Conservation (phyloP, 2,797 vertebrate genomes). For the Spondyliosoma cantharus region DNA sequence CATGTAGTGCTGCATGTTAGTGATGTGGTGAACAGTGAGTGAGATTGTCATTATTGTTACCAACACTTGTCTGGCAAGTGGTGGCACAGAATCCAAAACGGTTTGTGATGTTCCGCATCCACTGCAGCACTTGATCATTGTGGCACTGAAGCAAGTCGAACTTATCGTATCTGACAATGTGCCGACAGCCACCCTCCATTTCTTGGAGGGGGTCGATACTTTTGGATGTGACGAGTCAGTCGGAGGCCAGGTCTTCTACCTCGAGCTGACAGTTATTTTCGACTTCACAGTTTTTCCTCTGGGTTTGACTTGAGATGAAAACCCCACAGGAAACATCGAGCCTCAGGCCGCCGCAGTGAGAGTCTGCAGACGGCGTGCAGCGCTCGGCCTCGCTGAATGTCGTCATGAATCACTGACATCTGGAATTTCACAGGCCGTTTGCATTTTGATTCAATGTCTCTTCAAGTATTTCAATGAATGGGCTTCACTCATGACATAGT, state of each 20-base stretch:
- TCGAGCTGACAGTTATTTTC: background rate
- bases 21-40: background rate
- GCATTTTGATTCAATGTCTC: too few relatives aligned
- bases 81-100: background rate
- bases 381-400: background rate
- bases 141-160: constrained; percentile 9
- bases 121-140: background rate
- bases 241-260: background rate
- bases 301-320: constrained; percentile 7
- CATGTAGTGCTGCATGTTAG: background rate
- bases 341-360: background rate
- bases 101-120: background rate
- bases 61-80: constrained; percentile 4
- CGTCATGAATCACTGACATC: background rate
- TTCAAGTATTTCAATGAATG: background rate
- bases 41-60: constrained; percentile 4
- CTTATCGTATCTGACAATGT: constrained; percentile 1
- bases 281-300: background rate
- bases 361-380: background rate
- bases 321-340: background rate
- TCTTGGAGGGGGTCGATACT: background rate
- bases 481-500: too few relatives aligned
- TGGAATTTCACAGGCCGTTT: too few relatives aligned
- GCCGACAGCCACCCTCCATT: background rate
- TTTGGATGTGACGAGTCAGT: background rate